A percentile compares a stretch with the other conserved stretches of the same genome.
These are phyloP conservation scores for Hydractinia echinata DNA, from an alignment of 30 jellyfish, hydroid and myxozoan species.

Conservation along the genomic window DNA sequence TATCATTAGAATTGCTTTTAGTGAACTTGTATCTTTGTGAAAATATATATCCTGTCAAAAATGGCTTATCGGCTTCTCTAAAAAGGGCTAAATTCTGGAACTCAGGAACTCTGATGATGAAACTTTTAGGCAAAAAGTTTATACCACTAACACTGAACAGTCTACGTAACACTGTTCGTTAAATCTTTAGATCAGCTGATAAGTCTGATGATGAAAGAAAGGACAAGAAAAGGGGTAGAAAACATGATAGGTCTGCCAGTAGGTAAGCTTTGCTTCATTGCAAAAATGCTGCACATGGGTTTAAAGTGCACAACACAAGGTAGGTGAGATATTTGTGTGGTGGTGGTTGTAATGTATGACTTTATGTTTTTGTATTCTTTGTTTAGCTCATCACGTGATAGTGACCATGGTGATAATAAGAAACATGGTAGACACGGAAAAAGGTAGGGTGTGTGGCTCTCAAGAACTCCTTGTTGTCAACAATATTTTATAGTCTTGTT, in stretches of 20 bases:
- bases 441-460: background rate
- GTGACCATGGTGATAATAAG: constrained; percentile 1
- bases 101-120: too few species aligned
- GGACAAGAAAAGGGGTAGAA: constrained; percentile 13
- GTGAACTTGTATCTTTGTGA: too few species aligned
- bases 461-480: background rate
- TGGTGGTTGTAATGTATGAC: background rate
- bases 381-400: constrained; percentile 9
- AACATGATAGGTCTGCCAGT: constrained; percentile 31
- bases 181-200: background rate
- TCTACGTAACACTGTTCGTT: background rate
- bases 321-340: background rate
- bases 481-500: background rate
- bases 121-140: too few species aligned
- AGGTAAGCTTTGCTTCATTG: constrained; percentile 17
- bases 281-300: background rate
- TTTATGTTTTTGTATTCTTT: constrained; percentile 3
- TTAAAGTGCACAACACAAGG: background rate
- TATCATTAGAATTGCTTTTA: too few species aligned
- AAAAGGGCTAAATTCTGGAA: too few species aligned
- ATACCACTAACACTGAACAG: too few species aligned
- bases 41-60: too few species aligned
- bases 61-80: too few species aligned
- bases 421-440: background rate
- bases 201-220: background rate